These are phyloP conservation scores for Pseudoips prasinana DNA, from an alignment of 2,888 invertebrate genomes.

Conservation along the genomic window DNA sequence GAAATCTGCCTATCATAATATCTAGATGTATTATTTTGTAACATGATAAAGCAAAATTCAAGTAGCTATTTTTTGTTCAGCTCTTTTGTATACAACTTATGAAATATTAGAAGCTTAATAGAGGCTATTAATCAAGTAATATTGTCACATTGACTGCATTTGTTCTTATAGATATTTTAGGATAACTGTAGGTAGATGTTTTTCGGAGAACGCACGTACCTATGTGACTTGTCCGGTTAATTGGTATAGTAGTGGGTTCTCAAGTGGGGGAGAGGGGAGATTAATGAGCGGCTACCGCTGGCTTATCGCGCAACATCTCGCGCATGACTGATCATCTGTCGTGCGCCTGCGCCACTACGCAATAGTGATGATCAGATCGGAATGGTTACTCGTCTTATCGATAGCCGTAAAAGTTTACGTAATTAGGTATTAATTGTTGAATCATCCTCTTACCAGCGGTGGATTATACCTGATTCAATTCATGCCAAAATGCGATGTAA, in stretches of 20 bases:
- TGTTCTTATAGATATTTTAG: constrained; percentile 33
- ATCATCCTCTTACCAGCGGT: no score
- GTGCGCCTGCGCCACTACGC: constrained; percentile 72
- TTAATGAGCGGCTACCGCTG: constrained; percentile 80
- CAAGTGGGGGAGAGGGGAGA: constrained; percentile 69
- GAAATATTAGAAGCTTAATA: constrained; percentile 26
- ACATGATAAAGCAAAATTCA: constrained; percentile 13
- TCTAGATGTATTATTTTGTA: no score
- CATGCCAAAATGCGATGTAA: no score
- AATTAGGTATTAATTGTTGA: no score
- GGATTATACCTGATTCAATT: no score
- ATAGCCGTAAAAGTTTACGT: no score
- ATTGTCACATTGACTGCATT: constrained; percentile 28
- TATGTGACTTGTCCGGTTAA: constrained; percentile 69
- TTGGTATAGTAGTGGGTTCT: constrained; percentile 66
- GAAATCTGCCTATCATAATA: background rate
- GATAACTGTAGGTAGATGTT: constrained; percentile 43
- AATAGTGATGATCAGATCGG: constrained; percentile 44
- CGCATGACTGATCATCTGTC: constrained; percentile 82
- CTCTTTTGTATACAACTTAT: constrained; percentile 16
- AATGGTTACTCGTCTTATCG: background rate
- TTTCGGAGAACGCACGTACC: constrained; percentile 59
- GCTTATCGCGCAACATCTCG: constrained; percentile 77
- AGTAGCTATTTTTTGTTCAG: constrained; percentile 25
- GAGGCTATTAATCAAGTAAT: constrained; percentile 27